phyloP scores from a whole-genome alignment of 2,797 vertebrate genomes.

The Avahi laniger region DNA sequence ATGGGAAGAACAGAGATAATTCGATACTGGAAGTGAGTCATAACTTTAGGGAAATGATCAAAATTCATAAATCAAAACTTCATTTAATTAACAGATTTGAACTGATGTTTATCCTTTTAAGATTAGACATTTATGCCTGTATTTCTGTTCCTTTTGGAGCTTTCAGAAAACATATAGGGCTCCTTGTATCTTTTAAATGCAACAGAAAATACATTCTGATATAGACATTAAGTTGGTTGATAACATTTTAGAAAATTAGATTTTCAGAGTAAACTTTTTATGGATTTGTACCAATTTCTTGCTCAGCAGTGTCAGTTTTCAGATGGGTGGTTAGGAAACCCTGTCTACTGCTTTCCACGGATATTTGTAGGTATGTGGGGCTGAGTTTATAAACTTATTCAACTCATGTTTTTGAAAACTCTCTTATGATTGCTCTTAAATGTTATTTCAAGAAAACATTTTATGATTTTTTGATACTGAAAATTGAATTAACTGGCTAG shows the following conservation, averaged over 20 bases:
- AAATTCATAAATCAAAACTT: not conserved
- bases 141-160: not conserved
- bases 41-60: not conserved
- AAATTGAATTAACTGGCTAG: not conserved
- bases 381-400: not conserved
- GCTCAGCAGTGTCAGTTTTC: fast-evolving
- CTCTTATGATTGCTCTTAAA: not conserved
- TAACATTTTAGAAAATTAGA: not conserved
- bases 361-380: no score
- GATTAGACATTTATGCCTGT: fast-evolving
- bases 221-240: fast-evolving
- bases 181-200: fast-evolving
- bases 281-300: not conserved
- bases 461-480: not conserved
- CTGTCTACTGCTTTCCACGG: no score
- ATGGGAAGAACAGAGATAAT: not conserved
- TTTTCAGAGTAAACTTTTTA: not conserved
- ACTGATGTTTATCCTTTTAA: no score
- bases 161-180: not conserved
- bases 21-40: not conserved
- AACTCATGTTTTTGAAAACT: not conserved
- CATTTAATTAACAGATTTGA: no score
- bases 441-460: not conserved
- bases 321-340: not conserved
- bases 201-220: no score